phyloP scores from a whole-genome alignment of 2,888 invertebrate species.

The Cancer borealis region DNA sequence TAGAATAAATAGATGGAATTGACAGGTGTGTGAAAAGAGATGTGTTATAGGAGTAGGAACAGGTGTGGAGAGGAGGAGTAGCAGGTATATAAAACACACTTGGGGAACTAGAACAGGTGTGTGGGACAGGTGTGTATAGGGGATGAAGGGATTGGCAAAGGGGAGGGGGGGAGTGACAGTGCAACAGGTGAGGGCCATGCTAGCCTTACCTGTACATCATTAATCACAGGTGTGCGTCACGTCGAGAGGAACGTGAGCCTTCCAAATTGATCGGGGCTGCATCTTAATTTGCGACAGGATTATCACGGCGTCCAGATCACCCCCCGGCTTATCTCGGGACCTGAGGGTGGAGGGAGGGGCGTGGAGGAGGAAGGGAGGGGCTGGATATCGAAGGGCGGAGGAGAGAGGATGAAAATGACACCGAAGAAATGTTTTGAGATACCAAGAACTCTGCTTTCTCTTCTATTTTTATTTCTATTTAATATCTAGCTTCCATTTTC shows the following conservation, averaged over 20 bases:
- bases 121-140: not conserved
- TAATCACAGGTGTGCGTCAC: slow-evolving; percentile 28
- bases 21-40: not conserved
- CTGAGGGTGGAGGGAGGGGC: not conserved
- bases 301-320: slow-evolving; percentile 46
- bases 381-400: not conserved
- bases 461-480: not conserved
- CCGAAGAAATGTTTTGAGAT: not conserved
- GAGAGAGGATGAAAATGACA: slow-evolving; percentile 15
- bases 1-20: not conserved
- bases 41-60: not conserved
- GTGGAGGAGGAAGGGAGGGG: not conserved
- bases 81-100: not conserved
- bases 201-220: slow-evolving; percentile 37
- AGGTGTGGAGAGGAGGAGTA: not conserved
- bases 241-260: slow-evolving; percentile 28
- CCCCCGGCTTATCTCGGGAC: not conserved
- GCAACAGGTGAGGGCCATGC: slow-evolving; percentile 31
- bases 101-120: not conserved
- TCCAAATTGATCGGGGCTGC: slow-evolving; percentile 46
- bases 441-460: not conserved
- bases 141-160: too few species aligned
- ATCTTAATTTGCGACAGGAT: slow-evolving; percentile 58
- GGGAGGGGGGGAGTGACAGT: slow-evolving; percentile 27
- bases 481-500: not conserved